These are phyloP conservation scores for Motacilla alba DNA, from an alignment of 2,113 vertebrate genomes.

Conservation along the genomic window DNA sequence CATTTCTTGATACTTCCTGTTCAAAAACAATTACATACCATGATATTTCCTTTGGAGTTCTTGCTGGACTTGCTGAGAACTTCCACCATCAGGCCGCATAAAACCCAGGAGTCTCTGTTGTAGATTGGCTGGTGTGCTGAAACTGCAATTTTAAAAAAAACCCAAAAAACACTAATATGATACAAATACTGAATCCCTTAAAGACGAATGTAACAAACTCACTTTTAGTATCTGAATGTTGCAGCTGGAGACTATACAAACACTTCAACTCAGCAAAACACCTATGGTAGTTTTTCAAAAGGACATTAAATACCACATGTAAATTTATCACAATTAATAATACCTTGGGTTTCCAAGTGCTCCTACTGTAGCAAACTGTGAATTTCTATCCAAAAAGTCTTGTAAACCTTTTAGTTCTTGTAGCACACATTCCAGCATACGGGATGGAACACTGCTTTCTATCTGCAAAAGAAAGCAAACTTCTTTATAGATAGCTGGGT, in stretches of 20 bases:
- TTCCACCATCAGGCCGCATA: conserved; percentile 88
- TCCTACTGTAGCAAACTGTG: conserved; percentile 86
- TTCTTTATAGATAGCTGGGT: neutral
- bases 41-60: conserved; percentile 95
- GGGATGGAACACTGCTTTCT: conserved; percentile 86
- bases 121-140: conserved; percentile 85
- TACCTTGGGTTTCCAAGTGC: conserved; percentile 88
- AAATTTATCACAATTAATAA: neutral
- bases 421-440: conserved; percentile 82
- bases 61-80: conserved; percentile 93
- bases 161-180: neutral
- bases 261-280: neutral
- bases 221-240: neutral
- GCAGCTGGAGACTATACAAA: neutral
- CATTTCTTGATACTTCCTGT: neutral
- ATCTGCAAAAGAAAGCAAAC: conserved; percentile 71
- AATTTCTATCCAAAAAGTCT: conserved; percentile 94
- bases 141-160: conserved; percentile 75
- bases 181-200: neutral
- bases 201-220: neutral
- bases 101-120: conserved; percentile 90
- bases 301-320: neutral
- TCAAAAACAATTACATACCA: conserved; percentile 70
- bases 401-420: conserved; percentile 86
- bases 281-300: neutral